Conservation (phyloP, 2,888 invertebrate genomes). For the Trilocha varians region DNA sequence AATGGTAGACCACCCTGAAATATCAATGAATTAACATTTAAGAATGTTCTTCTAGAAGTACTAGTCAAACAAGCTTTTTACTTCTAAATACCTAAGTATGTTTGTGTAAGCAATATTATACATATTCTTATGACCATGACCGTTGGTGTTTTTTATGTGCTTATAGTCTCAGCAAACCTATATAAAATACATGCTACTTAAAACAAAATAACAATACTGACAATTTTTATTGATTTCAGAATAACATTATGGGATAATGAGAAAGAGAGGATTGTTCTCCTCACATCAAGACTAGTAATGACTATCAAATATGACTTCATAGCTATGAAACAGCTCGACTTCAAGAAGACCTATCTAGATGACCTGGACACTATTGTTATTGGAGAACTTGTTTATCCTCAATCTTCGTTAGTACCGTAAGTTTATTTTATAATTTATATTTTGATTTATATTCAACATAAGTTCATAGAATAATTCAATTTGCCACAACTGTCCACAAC, state of each 20-base stretch:
- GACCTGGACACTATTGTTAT: slow-evolving; percentile 80
- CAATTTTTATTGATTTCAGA: slow-evolving; percentile 55
- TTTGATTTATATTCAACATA: no score
- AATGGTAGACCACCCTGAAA: no score
- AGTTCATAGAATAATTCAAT: no score
- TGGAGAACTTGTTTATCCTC: slow-evolving; percentile 87
- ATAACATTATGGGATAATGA: slow-evolving; percentile 92
- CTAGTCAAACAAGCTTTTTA: no score
- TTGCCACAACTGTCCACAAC: no score
- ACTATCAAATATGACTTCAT: slow-evolving; percentile 90
- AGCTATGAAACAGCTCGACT: slow-evolving; percentile 81
- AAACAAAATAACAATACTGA: background rate
- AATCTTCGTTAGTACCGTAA: slow-evolving; percentile 88
- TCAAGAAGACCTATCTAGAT: slow-evolving; percentile 78
- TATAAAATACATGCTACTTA: background rate
- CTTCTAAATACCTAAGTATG: no score
- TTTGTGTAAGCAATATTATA: no score
- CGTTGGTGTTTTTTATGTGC: no score
- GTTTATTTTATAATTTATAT: slow-evolving; percentile 39
- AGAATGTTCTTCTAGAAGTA: no score
- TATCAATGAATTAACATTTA: no score
- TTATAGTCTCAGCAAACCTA: background rate
- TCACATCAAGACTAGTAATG: slow-evolving; percentile 82
- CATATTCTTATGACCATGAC: no score
- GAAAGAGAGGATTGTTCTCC: slow-evolving; percentile 82